A percentile compares a stretch with the other conserved stretches of the same genome.
Conservation (phyloP, 2,888 invertebrate genomes). For the Caenorhabditis sp. region DNA sequence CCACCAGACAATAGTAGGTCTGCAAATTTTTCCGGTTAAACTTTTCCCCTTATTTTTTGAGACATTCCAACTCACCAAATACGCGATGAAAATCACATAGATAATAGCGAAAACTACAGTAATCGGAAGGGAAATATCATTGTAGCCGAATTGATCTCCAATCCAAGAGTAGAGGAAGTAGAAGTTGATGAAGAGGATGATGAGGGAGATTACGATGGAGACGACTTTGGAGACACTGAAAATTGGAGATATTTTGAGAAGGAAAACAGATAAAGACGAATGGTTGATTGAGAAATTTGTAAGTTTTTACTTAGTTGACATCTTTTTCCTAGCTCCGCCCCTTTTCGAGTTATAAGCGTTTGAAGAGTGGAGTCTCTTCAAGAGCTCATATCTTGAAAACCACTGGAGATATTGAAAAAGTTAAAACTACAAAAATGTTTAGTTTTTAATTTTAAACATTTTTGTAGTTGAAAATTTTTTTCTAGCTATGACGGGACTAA, state of each 20-base stretch:
- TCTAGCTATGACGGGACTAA: too few relatives aligned
- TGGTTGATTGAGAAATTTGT: too few relatives aligned
- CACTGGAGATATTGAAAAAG: not conserved
- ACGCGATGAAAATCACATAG: conserved; percentile 72
- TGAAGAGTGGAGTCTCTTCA: not conserved
- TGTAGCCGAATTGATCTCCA: conserved; percentile 62
- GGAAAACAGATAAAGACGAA: too few relatives aligned
- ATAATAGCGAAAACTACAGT: conserved; percentile 65
- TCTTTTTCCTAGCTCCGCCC: not conserved
- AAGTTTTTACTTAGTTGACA: not conserved
- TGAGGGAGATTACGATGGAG: conserved; percentile 82
- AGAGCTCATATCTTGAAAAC: not conserved
- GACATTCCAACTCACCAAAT: conserved; percentile 69
- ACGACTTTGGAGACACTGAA: conserved; percentile 83
- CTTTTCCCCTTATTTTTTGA: too few relatives aligned
- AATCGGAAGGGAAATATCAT: conserved; percentile 68
- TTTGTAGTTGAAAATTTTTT: too few relatives aligned
- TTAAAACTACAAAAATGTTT: not conserved
- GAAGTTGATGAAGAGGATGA: conserved; percentile 90
- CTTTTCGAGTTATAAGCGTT: too few relatives aligned
- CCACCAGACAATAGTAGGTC: conserved; percentile 73
- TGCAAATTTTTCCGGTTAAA: conserved; percentile 2
- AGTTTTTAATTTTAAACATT: too few relatives aligned
- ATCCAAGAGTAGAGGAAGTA: conserved; percentile 86
- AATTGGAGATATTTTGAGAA: conserved; percentile 32